Percentiles rank a stretch among this genome's conserved stretches.
These are phyloP conservation scores for Tipula vernalis DNA, from an alignment of 2,888 invertebrate genomes.

Conservation along the genomic window DNA sequence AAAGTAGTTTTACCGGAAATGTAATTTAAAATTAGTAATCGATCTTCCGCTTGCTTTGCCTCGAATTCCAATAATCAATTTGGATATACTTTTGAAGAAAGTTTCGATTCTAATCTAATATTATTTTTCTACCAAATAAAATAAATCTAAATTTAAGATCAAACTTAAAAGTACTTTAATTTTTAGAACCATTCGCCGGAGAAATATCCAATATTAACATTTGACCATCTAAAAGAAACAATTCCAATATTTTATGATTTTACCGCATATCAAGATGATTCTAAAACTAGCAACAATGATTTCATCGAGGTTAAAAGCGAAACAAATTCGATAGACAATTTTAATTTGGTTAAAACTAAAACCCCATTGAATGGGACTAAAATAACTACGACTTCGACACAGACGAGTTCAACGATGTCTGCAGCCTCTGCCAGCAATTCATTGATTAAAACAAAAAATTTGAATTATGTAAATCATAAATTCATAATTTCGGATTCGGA, in stretches of 20 bases:
- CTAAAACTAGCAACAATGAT: not conserved
- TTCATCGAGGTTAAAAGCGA: not conserved
- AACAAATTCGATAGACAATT: not conserved
- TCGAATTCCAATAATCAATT: too few species aligned
- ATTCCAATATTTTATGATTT: not conserved
- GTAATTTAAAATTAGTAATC: too few species aligned
- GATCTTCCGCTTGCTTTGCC: too few species aligned
- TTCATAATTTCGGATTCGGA: not conserved
- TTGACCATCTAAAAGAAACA: not conserved
- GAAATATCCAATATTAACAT: not conserved
- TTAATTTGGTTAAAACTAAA: not conserved
- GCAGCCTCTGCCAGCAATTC: not conserved
- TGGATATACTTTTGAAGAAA: too few species aligned
- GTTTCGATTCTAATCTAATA: too few species aligned
- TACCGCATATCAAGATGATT: not conserved
- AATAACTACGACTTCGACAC: not conserved
- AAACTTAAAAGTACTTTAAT: not conserved
- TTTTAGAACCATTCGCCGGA: not conserved
- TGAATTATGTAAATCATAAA: slow-evolving; percentile 7
- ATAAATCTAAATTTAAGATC: too few species aligned
- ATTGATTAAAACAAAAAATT: not conserved
- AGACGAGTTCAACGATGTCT: not conserved
- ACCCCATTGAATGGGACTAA: not conserved
- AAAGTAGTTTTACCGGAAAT: not conserved
- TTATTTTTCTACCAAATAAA: too few species aligned